Conservation (phyloP, 1,140 invertebrate genomes). For the Megalopta genalis region DNA sequence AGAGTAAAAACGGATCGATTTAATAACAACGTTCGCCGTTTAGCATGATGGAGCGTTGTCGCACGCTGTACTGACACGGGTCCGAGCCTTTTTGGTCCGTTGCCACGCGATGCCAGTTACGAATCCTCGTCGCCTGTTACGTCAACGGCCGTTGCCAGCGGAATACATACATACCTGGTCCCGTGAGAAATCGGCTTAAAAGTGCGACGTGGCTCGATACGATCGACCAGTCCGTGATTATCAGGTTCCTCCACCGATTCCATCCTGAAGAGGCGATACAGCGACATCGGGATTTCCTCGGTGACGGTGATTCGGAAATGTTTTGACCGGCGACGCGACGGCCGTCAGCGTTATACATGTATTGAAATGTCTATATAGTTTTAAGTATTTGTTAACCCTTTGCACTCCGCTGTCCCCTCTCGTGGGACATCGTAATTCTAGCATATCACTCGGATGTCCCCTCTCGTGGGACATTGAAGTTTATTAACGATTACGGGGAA, state of each 20-base stretch:
- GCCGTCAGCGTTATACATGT: too few relatives aligned
- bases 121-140: slow-evolving; percentile 27
- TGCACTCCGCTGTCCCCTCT: too few relatives aligned
- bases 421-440: too few relatives aligned
- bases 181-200: slow-evolving; percentile 44
- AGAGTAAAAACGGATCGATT: slow-evolving; percentile 24
- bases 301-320: neutral
- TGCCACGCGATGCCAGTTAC: slow-evolving; percentile 20
- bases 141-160: slow-evolving; percentile 10
- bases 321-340: neutral
- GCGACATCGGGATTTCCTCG: neutral
- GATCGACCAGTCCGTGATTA: slow-evolving; percentile 18
- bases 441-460: too few relatives aligned
- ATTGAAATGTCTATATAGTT: too few relatives aligned
- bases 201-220: slow-evolving; percentile 12
- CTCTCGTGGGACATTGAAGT: too few relatives aligned
- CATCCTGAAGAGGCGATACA: neutral
- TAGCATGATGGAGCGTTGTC: slow-evolving; percentile 38
- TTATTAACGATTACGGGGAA: too few relatives aligned
- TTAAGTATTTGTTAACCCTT: too few relatives aligned
- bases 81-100: slow-evolving; percentile 4
- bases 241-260: neutral
- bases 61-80: slow-evolving; percentile 25
- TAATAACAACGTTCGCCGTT: slow-evolving; percentile 16
- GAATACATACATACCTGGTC: slow-evolving; percentile 11